Conservation (phyloP, 2,797 vertebrate genomes). For the Enteromius viviparus region DNA sequence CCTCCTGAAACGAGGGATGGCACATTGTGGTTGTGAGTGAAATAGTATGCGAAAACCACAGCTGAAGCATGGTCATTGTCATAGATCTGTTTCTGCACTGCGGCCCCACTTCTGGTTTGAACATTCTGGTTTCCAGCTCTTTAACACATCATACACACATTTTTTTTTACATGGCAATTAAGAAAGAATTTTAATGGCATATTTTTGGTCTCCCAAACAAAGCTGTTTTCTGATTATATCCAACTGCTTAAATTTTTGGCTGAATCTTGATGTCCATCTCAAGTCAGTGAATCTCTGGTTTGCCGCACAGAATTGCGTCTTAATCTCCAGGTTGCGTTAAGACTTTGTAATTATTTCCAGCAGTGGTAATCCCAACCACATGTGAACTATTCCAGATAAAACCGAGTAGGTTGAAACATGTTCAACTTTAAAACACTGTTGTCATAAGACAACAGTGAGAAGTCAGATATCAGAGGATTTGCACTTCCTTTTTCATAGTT, state of each 20-base stretch:
- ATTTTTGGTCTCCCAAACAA: slow-evolving; percentile 52
- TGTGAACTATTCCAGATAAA: slow-evolving; percentile 33
- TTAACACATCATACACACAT: slow-evolving; percentile 64
- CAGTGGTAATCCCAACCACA: slow-evolving; percentile 40
- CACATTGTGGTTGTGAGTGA: slow-evolving; percentile 19
- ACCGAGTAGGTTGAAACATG: not conserved
- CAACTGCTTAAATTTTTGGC: slow-evolving; percentile 10
- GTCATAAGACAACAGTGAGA: too few relatives aligned
- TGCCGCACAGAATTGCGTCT: slow-evolving; percentile 12
- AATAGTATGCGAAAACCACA: slow-evolving; percentile 6
- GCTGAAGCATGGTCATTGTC: slow-evolving; percentile 20
- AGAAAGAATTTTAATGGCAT: slow-evolving; percentile 64
- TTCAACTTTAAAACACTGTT: slow-evolving; percentile 26
- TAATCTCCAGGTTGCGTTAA: slow-evolving; percentile 31
- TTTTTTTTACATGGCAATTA: slow-evolving; percentile 61
- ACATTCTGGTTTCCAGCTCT: slow-evolving; percentile 68
- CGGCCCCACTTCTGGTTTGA: slow-evolving; percentile 66
- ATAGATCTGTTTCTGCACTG: slow-evolving; percentile 58
- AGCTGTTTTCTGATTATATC: slow-evolving; percentile 42
- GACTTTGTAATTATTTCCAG: slow-evolving; percentile 40
- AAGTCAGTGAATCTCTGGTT: slow-evolving; percentile 35
- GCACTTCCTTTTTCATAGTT: not conserved
- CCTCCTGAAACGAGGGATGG: not conserved
- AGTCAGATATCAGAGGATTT: not conserved
- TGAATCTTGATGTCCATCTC: slow-evolving; percentile 17